Conservation (phyloP, 2,113 vertebrate species). For the Ceyx cyanopectus region DNA sequence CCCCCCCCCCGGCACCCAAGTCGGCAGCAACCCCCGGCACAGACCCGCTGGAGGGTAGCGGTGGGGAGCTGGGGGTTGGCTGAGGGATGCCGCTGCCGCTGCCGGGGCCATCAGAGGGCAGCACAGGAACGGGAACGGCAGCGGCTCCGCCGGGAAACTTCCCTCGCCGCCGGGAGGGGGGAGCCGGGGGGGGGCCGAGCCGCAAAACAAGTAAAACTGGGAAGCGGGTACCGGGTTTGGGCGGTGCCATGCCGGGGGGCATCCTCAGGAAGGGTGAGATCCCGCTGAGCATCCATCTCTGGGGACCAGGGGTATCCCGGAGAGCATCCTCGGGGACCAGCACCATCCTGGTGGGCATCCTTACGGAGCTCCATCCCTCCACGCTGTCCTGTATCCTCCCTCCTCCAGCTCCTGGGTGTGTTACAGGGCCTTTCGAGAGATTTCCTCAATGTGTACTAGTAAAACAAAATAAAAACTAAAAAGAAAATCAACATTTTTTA, state of each 20-base stretch:
- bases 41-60: background rate
- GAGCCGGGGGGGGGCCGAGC: background rate
- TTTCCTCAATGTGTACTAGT: too few relatives aligned
- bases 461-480: background rate
- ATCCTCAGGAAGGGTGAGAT: too few relatives aligned
- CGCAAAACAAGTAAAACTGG: background rate
- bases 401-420: background rate
- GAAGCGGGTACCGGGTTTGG: background rate
- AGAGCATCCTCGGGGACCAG: background rate
- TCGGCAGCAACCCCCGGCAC: background rate
- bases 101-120: background rate
- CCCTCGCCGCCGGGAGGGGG: background rate
- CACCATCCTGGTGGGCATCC: too few relatives aligned
- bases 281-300: too few relatives aligned
- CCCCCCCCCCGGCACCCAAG: background rate
- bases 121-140: slow-evolving; percentile 55
- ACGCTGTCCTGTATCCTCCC: background rate
- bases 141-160: background rate
- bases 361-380: background rate
- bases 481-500: slow-evolving; percentile 65
- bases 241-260: background rate
- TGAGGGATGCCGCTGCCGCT: background rate
- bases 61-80: background rate
- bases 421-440: background rate
- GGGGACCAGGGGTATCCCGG: background rate